Evolutionary conservation across 2,888 invertebrate genomes (phyloP).

Genomic region (Eupelmus urozonus): DNA sequence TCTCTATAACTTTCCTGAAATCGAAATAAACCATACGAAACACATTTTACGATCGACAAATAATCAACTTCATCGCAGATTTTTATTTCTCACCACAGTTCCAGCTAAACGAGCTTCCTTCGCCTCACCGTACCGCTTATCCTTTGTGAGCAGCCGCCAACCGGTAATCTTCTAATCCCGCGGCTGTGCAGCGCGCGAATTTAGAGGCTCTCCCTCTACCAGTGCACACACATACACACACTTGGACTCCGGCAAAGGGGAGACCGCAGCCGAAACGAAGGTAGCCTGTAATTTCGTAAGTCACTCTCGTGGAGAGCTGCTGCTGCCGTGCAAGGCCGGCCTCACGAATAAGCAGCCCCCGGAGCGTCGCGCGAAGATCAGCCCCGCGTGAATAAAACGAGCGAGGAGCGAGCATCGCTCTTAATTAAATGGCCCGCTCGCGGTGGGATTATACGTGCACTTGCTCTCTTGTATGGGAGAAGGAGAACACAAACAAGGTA

Average conservation of each 20-base stretch:
- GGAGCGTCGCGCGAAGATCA: constrained; percentile 35
- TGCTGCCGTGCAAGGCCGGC: constrained; percentile 8
- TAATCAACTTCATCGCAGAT: too few species aligned
- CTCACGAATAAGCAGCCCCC: constrained; percentile 35
- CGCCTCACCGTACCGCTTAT: too few species aligned
- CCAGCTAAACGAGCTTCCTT: too few species aligned
- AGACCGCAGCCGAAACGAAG: constrained; percentile 55
- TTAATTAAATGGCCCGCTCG: constrained; percentile 58
- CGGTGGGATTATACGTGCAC: background rate
- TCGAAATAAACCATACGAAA: too few species aligned
- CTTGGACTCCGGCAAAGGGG: background rate
- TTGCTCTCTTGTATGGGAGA: background rate
- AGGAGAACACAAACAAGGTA: constrained; percentile 2
- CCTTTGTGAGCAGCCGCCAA: background rate
- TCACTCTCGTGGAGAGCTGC: constrained; percentile 42
- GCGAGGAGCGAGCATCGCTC: constrained; percentile 48
- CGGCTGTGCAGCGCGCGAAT: background rate
- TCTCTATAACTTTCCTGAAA: too few species aligned
- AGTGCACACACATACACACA: constrained; percentile 8
- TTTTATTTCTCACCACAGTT: too few species aligned
- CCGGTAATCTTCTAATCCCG: constrained; percentile 31
- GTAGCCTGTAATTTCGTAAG: constrained; percentile 61
- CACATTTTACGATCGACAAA: too few species aligned
- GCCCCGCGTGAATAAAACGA: constrained; percentile 51
- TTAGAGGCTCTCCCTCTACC: constrained; percentile 28